Evolutionary conservation across 1,140 invertebrate genomes (phyloP).

Genomic region (Lamellibrachia luymesi): DNA sequence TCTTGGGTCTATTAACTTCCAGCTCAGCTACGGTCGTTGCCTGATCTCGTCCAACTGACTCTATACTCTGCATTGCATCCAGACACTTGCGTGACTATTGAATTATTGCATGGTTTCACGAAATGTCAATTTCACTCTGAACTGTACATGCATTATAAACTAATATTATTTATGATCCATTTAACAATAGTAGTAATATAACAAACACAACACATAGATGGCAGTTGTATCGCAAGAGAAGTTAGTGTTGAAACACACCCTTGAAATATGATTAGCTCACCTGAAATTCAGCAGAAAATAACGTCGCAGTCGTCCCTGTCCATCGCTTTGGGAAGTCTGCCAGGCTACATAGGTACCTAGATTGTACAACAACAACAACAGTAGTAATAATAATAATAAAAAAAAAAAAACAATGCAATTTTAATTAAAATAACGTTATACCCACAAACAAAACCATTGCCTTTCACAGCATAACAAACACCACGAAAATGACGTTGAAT

Average conservation of each 20-base stretch:
- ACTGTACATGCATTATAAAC: no score
- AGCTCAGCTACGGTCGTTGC: conserved; percentile 79
- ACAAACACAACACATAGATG: no score
- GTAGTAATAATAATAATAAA: no score
- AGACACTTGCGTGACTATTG: not conserved
- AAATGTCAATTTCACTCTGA: no score
- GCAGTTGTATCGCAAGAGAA: not conserved
- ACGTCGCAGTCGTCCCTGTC: not conserved
- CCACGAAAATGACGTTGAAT: no score
- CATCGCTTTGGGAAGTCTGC: not conserved
- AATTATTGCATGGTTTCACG: not conserved
- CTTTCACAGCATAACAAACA: no score
- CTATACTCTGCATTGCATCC: conserved; percentile 18
- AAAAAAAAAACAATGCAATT: no score
- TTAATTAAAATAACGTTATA: no score
- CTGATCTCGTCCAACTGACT: conserved; percentile 20
- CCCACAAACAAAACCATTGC: no score
- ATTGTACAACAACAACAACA: no score
- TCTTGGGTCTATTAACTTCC: conserved; percentile 93
- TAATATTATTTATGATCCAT: no score
- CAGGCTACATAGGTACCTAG: not conserved
- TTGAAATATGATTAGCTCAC: not conserved
- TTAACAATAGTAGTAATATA: not conserved
- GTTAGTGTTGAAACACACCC: not conserved
- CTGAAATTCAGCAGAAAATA: not conserved